Percentiles rank a stretch among this genome's conserved stretches.
These are phyloP conservation scores for Xylocampa areola DNA, from an alignment of 2,888 invertebrate genomes.

Conservation along the genomic window DNA sequence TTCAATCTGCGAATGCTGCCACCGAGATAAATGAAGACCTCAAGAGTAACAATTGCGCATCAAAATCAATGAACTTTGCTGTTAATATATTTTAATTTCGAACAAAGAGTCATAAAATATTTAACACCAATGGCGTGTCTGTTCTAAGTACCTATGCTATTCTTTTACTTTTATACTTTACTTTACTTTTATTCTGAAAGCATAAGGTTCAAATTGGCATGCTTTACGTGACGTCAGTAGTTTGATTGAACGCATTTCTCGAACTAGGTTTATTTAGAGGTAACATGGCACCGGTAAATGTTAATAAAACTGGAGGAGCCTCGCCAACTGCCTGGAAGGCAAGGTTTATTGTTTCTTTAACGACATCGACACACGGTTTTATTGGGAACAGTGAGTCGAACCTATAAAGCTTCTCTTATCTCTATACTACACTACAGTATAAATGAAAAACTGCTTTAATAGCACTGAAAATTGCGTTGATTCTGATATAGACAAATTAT, in stretches of 20 bases:
- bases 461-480: not conserved
- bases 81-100: conserved; percentile 33
- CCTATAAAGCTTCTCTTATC: conserved; percentile 28
- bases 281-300: conserved; percentile 50
- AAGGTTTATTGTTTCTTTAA: conserved; percentile 70
- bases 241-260: conserved; percentile 27
- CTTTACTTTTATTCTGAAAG: conserved; percentile 19
- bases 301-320: conserved; percentile 61
- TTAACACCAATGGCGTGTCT: conserved; percentile 9
- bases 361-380: conserved; percentile 64
- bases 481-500: too few relatives aligned
- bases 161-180: conserved; percentile 2
- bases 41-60: conserved; percentile 29
- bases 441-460: conserved; percentile 5
- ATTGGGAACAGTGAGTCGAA: conserved; percentile 53
- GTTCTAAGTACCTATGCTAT: not conserved
- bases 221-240: conserved; percentile 3
- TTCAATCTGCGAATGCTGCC: conserved; percentile 10
- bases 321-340: conserved; percentile 45
- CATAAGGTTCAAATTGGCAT: conserved; percentile 29
- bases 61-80: conserved; percentile 30
- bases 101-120: conserved; percentile 26
- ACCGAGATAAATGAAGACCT: conserved; percentile 17
- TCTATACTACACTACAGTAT: conserved; percentile 8
- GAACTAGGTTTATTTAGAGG: conserved; percentile 58